These are phyloP conservation scores for Leptinotarsa texana DNA, from an alignment of 1,140 invertebrate species.

Conservation along the genomic window DNA sequence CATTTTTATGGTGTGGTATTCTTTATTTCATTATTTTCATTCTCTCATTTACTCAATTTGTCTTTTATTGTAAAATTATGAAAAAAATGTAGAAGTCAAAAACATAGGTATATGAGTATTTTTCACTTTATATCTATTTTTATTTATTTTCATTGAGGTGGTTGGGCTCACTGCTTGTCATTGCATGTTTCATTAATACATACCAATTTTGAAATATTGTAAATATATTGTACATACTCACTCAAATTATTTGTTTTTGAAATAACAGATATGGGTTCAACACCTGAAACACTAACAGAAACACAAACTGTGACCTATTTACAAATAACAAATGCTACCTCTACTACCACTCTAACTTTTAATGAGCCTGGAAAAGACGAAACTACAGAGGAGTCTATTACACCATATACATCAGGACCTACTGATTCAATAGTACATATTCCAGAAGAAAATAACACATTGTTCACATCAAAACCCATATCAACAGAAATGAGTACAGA, in stretches of 20 bases:
- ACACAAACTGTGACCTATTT: constrained; percentile 51
- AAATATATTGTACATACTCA: constrained; percentile 40
- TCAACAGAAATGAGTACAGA: neutral
- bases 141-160: neutral
- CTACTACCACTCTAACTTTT: constrained; percentile 48
- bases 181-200: constrained; percentile 36
- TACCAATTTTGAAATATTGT: constrained; percentile 27
- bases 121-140: neutral
- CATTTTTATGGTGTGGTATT: neutral
- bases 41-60: too few relatives aligned
- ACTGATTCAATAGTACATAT: neutral
- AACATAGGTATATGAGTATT: constrained; percentile 20
- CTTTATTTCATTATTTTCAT: too few relatives aligned
- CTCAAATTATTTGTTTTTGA: constrained; percentile 49
- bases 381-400: constrained; percentile 19
- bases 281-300: constrained; percentile 54
- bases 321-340: constrained; percentile 47
- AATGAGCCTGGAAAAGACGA: constrained; percentile 32
- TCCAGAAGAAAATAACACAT: neutral
- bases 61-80: too few relatives aligned
- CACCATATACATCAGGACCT: constrained; percentile 17
- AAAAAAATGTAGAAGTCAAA: neutral
- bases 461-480: constrained; percentile 5
- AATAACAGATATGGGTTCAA: constrained; percentile 55
- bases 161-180: constrained; percentile 26